Base-by-base conservation (phyloP, 2,797 vertebrate species). In the Cossypha caffra region DNA sequence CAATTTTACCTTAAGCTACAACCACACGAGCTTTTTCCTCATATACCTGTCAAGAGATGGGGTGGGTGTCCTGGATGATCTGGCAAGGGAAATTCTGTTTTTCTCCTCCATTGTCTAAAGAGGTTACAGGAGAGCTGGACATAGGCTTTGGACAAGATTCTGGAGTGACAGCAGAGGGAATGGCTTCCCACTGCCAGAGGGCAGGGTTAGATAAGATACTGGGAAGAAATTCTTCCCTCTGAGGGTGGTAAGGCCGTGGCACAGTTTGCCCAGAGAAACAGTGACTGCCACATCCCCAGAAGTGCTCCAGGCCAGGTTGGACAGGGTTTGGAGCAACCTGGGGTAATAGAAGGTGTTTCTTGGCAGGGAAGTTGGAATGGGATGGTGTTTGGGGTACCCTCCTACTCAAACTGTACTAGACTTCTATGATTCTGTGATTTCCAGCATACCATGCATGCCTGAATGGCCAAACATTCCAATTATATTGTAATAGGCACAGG, bases 301-400 rank as follows among this genome's bases (percentile, higher is more conserved):
- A 33, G 17, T 52, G 33, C 28, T 31, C 29, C 11, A 83, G 15
- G 43, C 37, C 63, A 40, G 13, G 14, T 0, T 77, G 43, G 17
- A 45, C 4, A 3, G 51, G 13, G 38, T 28, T 63, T 63, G 20
- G 43, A 77, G 13, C 9, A 52, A 31, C 0, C 38, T 57, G 29
- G 7, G 5, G 2, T 31, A 63, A 29, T 21, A 21, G 20, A 23
- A 83, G 20, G 51, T 58, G 21, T 10, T 50, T 63, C 25, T 14
- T 33, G 38, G 21, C 29, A 50, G 21, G 29, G 5, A 58, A 21
- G 10, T 11, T 35, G 33, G 14, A 64, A 58, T 0, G 0, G 45
- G 7, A 76, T 45, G 20, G 25, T 13, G 11, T 57, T 58, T 71
- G n/a, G 29, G 7, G 14, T 35, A 2, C 16, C 43, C 42, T 51